Evolutionary conservation across 37 sponge, comb jelly and placozoan genomes (phyloP).

Genomic region (Halisarca cf. caerulea): DNA sequence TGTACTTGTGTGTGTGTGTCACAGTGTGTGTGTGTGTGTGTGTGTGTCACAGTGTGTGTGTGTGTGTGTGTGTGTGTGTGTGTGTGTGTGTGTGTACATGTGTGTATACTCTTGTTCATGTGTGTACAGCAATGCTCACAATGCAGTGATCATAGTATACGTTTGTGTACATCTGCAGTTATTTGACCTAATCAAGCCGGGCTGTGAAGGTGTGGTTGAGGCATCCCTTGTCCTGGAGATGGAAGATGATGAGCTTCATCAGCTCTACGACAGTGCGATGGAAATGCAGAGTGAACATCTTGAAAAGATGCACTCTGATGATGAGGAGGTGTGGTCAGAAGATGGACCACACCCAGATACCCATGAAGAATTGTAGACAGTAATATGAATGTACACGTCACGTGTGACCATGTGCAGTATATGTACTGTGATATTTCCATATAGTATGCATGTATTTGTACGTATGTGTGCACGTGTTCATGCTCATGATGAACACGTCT

Average conservation of each 20-base stretch:
- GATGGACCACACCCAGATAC: neutral
- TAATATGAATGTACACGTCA: too few species aligned
- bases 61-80: neutral
- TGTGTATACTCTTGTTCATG: neutral
- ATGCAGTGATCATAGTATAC: neutral
- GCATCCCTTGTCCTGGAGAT: neutral
- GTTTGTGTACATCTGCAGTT: neutral
- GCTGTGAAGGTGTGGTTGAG: neutral
- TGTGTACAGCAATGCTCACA: neutral
- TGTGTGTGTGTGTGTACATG: neutral
- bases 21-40: too few species aligned
- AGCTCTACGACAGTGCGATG: neutral
- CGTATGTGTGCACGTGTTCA: too few species aligned
- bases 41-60: neutral
- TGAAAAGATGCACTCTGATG: too few species aligned
- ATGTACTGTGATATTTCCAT: too few species aligned
- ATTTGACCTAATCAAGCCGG: neutral
- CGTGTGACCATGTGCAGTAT: too few species aligned
- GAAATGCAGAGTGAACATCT: too few species aligned
- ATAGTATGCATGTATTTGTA: too few species aligned
- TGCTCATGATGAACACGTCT: too few species aligned
- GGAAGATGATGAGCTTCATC: neutral
- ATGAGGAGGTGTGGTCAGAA: slow-evolving; percentile 40
- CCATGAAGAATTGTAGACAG: neutral
- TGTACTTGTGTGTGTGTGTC: neutral